phyloP scores from a whole-genome alignment of 2,888 invertebrate species.

The Yponomeuta malinellus region DNA sequence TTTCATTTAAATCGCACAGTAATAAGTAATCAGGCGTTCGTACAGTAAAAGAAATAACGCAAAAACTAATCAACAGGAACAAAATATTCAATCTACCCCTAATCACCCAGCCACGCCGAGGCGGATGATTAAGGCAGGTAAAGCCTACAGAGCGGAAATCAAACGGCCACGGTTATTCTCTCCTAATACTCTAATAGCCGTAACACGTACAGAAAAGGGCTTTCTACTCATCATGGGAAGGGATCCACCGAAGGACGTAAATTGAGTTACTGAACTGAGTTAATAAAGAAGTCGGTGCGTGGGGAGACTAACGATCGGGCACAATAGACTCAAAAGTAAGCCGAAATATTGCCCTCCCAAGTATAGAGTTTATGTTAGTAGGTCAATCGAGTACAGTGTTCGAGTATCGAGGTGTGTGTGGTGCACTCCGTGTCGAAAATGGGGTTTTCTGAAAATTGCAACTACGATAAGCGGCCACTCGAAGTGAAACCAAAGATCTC shows the following conservation, averaged over 20 bases:
- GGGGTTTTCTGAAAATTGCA: neutral
- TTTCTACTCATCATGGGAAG: slow-evolving; percentile 12
- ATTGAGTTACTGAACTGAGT: slow-evolving; percentile 66
- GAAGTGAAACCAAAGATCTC: no score
- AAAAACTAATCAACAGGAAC: neutral
- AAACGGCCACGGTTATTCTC: neutral
- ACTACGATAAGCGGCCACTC: no score
- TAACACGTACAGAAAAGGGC: slow-evolving; percentile 10
- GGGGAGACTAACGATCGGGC: slow-evolving; percentile 42
- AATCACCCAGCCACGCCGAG: neutral
- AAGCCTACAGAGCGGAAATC: neutral
- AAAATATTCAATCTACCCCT: neutral
- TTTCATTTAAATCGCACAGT: no score
- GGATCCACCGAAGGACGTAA: slow-evolving; percentile 25
- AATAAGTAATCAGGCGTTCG: neutral
- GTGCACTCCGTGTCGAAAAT: neutral
- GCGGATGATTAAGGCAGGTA: neutral
- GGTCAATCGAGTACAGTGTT: neutral
- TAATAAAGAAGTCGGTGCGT: slow-evolving; percentile 61
- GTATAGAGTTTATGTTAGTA: slow-evolving; percentile 30
- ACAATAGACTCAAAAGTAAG: slow-evolving; percentile 26
- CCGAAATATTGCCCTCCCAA: neutral
- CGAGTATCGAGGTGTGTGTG: neutral
- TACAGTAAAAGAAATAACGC: neutral
- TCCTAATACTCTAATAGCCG: slow-evolving; percentile 9